A percentile compares a stretch with the other conserved stretches of the same genome.
These are phyloP conservation scores for Conus betulinus DNA, from an alignment of 1,140 invertebrate species.

Conservation along the genomic window DNA sequence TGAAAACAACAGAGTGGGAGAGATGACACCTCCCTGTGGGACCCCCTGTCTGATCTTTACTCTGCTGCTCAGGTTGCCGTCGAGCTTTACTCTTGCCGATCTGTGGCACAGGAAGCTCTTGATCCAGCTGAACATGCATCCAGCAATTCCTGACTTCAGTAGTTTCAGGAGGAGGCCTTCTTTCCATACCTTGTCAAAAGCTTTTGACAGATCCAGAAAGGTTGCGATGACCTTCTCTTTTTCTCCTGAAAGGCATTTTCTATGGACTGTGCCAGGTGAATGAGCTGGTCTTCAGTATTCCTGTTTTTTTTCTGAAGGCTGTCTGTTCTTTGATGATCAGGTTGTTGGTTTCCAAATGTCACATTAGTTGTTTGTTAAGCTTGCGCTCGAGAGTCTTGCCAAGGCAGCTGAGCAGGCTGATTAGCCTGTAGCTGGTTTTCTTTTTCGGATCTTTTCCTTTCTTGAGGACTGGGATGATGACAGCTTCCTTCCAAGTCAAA, in stretches of 20 bases:
- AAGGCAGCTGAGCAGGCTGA: constrained; percentile 20
- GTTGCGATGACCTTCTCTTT: constrained; percentile 32
- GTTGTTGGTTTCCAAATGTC: neutral
- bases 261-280: neutral
- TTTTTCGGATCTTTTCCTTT: neutral
- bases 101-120: neutral
- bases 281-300: constrained; percentile 20
- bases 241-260: constrained; percentile 37
- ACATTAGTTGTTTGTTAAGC: constrained; percentile 9
- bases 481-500: neutral
- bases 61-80: neutral
- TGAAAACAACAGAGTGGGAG: constrained; percentile 38
- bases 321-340: neutral
- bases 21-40: constrained; percentile 43
- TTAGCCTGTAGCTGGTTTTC: constrained; percentile 16
- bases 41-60: constrained; percentile 27
- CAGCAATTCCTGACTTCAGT: neutral
- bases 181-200: constrained; percentile 41
- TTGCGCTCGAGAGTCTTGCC: constrained; percentile 28
- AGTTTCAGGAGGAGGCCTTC: constrained; percentile 36
- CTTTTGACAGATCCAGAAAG: constrained; percentile 38
- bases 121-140: constrained; percentile 8
- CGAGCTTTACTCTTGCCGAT: neutral
- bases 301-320: neutral
- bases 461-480: constrained; percentile 2